Evolutionary conservation across 2,113 vertebrate genomes (phyloP).

Genomic region (Lynx canadensis): DNA sequence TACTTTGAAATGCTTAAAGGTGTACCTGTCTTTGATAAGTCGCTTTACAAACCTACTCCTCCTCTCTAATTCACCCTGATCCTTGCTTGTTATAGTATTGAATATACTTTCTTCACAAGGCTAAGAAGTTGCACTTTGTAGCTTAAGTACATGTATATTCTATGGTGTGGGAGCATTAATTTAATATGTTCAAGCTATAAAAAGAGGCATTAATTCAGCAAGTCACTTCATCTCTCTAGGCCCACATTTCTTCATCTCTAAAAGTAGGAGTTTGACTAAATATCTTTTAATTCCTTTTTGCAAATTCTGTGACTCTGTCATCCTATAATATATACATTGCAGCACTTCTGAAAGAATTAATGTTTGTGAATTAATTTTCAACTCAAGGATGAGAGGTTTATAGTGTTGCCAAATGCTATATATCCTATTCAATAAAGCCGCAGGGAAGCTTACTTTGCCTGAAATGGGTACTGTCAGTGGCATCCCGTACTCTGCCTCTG

Average conservation of each 20-base stretch:
- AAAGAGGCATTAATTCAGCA: neutral
- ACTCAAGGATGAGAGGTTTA: neutral
- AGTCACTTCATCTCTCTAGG: neutral
- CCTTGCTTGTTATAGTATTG: neutral
- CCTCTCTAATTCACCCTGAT: neutral
- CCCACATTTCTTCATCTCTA: neutral
- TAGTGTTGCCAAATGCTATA: too few relatives aligned
- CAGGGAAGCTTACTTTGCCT: neutral
- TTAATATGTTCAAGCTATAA: neutral
- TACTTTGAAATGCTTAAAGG: neutral
- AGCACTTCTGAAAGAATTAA: constrained; percentile 27
- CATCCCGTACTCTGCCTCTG: neutral
- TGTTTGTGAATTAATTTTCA: neutral
- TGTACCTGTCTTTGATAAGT: neutral
- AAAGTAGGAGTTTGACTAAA: neutral
- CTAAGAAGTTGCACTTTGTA: neutral
- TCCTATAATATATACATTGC: neutral
- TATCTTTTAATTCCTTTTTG: neutral
- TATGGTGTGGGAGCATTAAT: neutral
- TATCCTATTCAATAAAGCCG: neutral
- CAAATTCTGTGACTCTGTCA: neutral
- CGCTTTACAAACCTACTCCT: neutral
- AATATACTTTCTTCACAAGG: neutral
- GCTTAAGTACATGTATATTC: neutral
- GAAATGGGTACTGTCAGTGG: neutral